phyloP scores from a whole-genome alignment of 2,888 invertebrate genomes.

The Bursaphelenchus okinawaensis region DNA sequence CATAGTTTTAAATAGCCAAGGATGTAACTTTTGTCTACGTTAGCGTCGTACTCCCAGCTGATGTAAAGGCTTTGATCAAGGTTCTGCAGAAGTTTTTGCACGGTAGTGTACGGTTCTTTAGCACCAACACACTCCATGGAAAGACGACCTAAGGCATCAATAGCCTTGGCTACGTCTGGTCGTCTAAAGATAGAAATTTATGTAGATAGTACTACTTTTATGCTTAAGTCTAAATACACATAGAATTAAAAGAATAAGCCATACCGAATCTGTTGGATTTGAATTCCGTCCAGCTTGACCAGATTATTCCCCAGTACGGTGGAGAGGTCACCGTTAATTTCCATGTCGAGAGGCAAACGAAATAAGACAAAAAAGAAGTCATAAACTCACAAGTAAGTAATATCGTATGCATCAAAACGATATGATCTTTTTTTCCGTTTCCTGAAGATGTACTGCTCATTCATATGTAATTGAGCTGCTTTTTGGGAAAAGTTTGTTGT shows the following conservation, averaged over 20 bases:
- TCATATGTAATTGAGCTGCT: too few species aligned
- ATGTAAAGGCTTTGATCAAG: conserved; percentile 45
- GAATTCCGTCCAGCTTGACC: conserved; percentile 46
- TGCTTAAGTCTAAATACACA: neutral
- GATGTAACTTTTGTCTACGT: conserved; percentile 34
- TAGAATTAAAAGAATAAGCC: neutral
- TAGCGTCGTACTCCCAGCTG: conserved; percentile 45
- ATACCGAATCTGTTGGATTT: conserved; percentile 17
- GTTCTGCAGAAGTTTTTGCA: conserved; percentile 19
- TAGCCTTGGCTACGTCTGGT: neutral
- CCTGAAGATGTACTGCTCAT: too few species aligned
- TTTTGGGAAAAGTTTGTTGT: too few species aligned
- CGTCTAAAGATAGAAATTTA: too few species aligned
- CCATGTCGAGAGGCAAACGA: conserved; percentile 29
- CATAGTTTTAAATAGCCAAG: conserved; percentile 84
- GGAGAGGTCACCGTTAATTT: conserved; percentile 42
- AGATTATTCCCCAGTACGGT: conserved; percentile 44
- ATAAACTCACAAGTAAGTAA: too few species aligned
- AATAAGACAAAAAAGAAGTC: too few species aligned
- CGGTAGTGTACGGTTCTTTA: neutral
- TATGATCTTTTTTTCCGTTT: too few species aligned
- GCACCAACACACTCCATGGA: neutral
- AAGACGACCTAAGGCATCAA: neutral
- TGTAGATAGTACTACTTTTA: too few species aligned
- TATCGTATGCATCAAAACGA: too few species aligned